Conservation (phyloP, 1,140 invertebrate species). For the Anastrepha ludens region DNA sequence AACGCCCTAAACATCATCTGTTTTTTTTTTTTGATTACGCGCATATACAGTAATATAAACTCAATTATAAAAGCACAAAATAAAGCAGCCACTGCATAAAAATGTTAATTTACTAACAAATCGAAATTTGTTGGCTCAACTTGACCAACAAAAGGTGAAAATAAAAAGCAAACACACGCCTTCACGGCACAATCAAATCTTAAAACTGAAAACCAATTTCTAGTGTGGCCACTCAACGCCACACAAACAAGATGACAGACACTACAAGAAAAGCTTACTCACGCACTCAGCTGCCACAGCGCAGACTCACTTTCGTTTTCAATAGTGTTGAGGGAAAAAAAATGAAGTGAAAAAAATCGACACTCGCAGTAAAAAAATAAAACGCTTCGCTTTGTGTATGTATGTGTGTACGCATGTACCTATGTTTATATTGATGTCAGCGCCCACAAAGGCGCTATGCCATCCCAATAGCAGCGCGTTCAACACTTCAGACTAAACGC, state of each 20-base stretch:
- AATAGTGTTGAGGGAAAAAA: background rate
- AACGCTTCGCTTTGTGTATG: background rate
- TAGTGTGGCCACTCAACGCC: background rate
- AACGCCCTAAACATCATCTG: too few relatives aligned
- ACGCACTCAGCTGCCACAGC: background rate
- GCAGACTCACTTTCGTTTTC: conserved; percentile 39
- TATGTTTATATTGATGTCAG: background rate
- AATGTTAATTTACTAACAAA: conserved; percentile 8
- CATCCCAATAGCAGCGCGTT: background rate
- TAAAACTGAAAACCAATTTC: background rate
- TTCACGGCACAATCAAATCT: background rate
- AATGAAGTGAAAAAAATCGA: background rate
- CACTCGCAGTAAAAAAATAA: background rate
- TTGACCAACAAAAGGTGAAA: background rate
- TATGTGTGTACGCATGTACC: background rate
- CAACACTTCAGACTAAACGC: background rate
- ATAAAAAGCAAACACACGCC: background rate
- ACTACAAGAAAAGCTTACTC: conserved; percentile 2
- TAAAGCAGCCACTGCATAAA: background rate
- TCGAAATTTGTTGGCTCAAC: background rate
- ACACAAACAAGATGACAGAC: background rate
- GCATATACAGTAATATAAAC: background rate
- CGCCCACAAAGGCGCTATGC: background rate
- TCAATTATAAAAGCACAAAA: background rate
- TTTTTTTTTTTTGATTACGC: too few relatives aligned